Evolutionary conservation across 2,888 invertebrate species (phyloP).

Genomic region (Conus canariensis): DNA sequence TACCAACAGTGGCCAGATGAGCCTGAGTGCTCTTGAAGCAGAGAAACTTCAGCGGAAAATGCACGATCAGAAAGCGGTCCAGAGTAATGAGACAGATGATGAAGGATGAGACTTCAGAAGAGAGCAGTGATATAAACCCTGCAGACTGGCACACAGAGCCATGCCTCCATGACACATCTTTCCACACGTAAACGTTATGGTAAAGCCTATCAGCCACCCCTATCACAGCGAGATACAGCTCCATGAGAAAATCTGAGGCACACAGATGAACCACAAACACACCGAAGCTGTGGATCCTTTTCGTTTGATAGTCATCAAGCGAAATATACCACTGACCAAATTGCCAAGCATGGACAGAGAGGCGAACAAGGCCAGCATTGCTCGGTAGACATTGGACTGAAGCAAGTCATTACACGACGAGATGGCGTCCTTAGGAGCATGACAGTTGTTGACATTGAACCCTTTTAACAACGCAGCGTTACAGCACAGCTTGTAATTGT

Average conservation of each 20-base stretch:
- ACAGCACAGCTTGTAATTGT: slow-evolving; percentile 44
- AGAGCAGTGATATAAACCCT: slow-evolving; percentile 69
- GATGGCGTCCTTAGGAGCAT: slow-evolving; percentile 35
- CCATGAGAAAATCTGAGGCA: slow-evolving; percentile 58
- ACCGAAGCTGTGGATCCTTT: slow-evolving; percentile 8
- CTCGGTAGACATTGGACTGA: slow-evolving; percentile 21
- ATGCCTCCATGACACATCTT: slow-evolving; percentile 58
- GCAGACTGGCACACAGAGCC: slow-evolving; percentile 58
- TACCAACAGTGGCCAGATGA: slow-evolving; percentile 51
- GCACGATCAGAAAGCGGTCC: slow-evolving; percentile 84
- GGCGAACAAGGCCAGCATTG: slow-evolving; percentile 1
- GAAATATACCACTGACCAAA: not conserved
- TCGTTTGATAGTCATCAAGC: not conserved
- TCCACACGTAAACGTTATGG: slow-evolving; percentile 57
- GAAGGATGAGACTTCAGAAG: slow-evolving; percentile 83
- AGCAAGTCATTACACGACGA: slow-evolving; percentile 41
- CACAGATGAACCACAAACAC: slow-evolving; percentile 45
- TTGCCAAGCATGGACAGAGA: slow-evolving; percentile 35
- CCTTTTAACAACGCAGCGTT: not conserved
- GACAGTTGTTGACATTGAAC: not conserved
- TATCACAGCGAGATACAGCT: slow-evolving; percentile 58
- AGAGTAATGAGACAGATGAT: slow-evolving; percentile 83
- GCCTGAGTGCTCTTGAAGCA: slow-evolving; percentile 59
- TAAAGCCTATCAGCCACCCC: slow-evolving; percentile 58
- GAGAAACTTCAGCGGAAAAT: slow-evolving; percentile 80